A percentile compares a stretch with the other conserved stretches of the same genome.
Evolutionary conservation across 2,113 vertebrate species (phyloP).

Genomic region (Zosterops hypoxanthus): DNA sequence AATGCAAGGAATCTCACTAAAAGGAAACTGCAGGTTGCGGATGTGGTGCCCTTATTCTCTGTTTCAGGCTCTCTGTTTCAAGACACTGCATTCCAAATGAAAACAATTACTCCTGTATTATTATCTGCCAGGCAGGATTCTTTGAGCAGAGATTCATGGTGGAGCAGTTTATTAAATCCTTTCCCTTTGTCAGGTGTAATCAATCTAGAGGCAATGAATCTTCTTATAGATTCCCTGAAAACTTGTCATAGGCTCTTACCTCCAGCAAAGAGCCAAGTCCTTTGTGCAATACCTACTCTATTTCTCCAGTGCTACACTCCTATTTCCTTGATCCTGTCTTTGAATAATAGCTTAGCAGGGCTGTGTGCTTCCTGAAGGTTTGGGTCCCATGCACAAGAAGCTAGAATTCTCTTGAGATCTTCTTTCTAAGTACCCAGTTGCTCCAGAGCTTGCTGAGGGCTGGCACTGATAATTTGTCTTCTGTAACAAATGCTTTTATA

Average conservation of each 20-base stretch:
- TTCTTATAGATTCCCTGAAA: background rate
- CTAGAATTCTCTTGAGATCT: background rate
- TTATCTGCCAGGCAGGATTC: background rate
- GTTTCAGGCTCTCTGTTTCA: background rate
- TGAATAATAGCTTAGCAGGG: background rate
- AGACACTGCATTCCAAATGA: background rate
- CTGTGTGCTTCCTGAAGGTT: background rate
- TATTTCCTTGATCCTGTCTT: background rate
- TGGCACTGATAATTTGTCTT: background rate
- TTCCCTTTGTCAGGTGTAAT: background rate
- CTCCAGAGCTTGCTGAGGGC: background rate
- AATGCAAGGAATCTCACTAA: background rate
- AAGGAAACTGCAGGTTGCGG: background rate
- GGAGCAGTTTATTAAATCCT: background rate
- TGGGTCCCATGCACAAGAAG: background rate
- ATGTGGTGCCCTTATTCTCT: background rate
- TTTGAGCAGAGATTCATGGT: background rate
- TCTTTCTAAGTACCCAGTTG: background rate
- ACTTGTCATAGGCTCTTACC: background rate
- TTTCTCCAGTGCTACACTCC: background rate
- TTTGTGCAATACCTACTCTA: background rate
- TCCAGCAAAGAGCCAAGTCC: background rate
- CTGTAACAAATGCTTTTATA: background rate
- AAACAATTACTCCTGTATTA: background rate
- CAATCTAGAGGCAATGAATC: background rate